Evolutionary conservation across 2,113 vertebrate genomes (phyloP).

Genomic region (Phyllostomus hastatus): DNA sequence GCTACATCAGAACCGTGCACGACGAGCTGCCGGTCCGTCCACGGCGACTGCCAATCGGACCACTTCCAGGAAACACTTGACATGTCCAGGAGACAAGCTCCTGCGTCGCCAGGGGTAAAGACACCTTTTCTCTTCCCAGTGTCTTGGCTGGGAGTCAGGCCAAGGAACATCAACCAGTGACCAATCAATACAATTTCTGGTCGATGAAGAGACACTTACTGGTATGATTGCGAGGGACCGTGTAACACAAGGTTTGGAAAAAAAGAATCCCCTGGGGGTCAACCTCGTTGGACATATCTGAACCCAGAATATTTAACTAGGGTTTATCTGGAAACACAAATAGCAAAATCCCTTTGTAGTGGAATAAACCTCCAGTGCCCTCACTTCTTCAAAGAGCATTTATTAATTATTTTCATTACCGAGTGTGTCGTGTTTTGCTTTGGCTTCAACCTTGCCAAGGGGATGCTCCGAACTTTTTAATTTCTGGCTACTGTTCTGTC

Average conservation of each 20-base stretch:
- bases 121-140: neutral
- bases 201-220: neutral
- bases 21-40: neutral
- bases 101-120: accelerated
- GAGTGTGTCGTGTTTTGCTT: neutral
- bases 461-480: neutral
- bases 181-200: neutral
- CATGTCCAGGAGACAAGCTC: neutral
- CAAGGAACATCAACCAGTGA: neutral
- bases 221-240: neutral
- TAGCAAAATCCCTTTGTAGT: neutral
- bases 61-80: neutral
- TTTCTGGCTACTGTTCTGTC: neutral
- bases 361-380: neutral
- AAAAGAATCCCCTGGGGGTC: neutral
- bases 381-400: neutral
- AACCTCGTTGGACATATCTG: neutral
- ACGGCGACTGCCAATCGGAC: neutral
- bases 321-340: neutral
- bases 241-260: neutral
- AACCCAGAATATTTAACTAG: neutral
- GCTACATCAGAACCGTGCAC: neutral
- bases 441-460: neutral
- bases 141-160: neutral
- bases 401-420: neutral